Evolutionary conservation across 2,113 vertebrate genomes (phyloP), one percentile per base, ranked within the genome.

Genomic region (Suricata suricatta): DNA sequence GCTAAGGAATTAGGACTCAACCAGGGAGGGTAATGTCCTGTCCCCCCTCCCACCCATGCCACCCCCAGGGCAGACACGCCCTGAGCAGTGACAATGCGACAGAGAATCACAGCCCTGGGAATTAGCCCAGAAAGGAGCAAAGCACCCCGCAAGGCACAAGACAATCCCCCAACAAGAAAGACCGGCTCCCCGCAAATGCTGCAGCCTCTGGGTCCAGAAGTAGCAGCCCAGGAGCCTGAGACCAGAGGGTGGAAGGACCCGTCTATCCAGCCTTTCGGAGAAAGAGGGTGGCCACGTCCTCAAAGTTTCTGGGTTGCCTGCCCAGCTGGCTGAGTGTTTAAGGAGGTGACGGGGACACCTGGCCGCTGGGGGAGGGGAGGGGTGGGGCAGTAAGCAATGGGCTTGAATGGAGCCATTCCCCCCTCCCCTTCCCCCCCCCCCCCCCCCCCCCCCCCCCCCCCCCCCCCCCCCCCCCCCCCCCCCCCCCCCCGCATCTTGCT

Each of bases 211-310:
- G 0, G 7, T 1, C 0, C 5, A 71, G 41, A 27, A 35, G 85
- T 25, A 33, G 17, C 6, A 12, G 31, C 33, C 52, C 23, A 15
- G 23, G 50, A 0, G 5, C 41, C 6, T 0, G 23, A 41, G 5
- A 5, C 25, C 0, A 0, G 41, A 47, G 16, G 7, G 2, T 16
- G 4, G 19, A 31, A 44, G 38, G 17, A 41, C 12, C 4, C 14
- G 5, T 54, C 52, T 7, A 1, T 12, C 21, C 14, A 6, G 27
- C 35, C 64, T 50, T 63, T 72, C 11, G 5, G 47, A 82, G 54
- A 29, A 38, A 27, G 54, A 63, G 44, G 27, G 3, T 0, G 1
- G 15, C n/a, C 4, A 1, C 16, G 0, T 16, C 16, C 4, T 1
- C 64, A 0, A 15, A 86, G 66, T 29, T 66, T 41, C 72, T 14